Conservation (phyloP, 2,888 invertebrate species). For the Acheta domesticus region DNA sequence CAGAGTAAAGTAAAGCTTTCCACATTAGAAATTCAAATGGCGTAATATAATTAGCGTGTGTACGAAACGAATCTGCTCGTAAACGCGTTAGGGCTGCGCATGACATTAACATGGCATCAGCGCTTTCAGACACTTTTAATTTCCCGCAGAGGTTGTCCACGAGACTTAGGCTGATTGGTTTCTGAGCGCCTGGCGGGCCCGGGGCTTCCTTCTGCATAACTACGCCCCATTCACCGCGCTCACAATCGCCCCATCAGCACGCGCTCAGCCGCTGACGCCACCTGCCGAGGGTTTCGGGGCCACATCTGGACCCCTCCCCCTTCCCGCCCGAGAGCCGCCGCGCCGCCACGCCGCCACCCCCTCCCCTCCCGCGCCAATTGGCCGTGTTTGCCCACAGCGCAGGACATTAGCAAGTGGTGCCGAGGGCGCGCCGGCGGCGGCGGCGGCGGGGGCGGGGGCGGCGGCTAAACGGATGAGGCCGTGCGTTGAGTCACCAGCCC, state of each 20-base stretch:
- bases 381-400: not conserved
- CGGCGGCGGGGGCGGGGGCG: not conserved
- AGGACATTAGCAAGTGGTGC: not conserved
- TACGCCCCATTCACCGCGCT: not conserved
- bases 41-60: no score
- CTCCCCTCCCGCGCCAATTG: not conserved
- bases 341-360: not conserved
- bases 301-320: not conserved
- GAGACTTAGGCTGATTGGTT: constrained; percentile 18
- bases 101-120: not conserved
- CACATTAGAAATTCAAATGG: no score
- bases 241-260: constrained; percentile 2
- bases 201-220: not conserved
- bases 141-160: not conserved
- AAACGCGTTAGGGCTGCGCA: no score
- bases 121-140: not conserved
- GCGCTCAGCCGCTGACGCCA: not conserved
- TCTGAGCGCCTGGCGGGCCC: not conserved
- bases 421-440: not conserved
- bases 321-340: not conserved
- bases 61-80: no score
- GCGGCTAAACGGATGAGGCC: no score
- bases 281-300: not conserved
- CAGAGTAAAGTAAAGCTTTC: no score
- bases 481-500: no score